Evolutionary conservation across 2,113 vertebrate species (phyloP).

Genomic region (Gambusia holbrooki): DNA sequence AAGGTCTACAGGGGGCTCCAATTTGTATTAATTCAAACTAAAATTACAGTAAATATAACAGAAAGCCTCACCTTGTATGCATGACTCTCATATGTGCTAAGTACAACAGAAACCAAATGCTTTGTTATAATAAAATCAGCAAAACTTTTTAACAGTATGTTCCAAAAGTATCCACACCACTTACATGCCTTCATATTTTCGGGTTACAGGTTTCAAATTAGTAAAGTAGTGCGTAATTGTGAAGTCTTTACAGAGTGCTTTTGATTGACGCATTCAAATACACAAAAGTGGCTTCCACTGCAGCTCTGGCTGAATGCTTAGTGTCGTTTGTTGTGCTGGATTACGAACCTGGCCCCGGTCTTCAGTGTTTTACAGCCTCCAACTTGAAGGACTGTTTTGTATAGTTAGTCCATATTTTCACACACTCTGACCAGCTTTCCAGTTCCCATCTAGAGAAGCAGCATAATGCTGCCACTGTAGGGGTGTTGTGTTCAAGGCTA

Average conservation of each 20-base stretch:
- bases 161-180: no score
- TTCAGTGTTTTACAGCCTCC: not conserved
- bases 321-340: not conserved
- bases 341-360: not conserved
- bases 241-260: not conserved
- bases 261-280: not conserved
- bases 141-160: not conserved
- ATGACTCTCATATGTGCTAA: slow-evolving; percentile 10
- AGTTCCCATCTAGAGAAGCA: not conserved
- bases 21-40: slow-evolving; percentile 41
- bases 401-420: not conserved
- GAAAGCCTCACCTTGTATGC: slow-evolving; percentile 64
- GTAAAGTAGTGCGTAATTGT: not conserved
- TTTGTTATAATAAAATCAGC: slow-evolving; percentile 2
- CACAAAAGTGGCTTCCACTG: not conserved
- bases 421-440: not conserved
- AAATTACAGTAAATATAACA: slow-evolving; percentile 29
- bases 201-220: no score
- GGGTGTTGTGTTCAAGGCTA: not conserved
- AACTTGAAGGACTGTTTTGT: not conserved
- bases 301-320: not conserved
- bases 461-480: not conserved
- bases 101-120: not conserved
- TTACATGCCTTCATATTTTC: no score
- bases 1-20: slow-evolving; percentile 10